Conservation (phyloP, 2,888 invertebrate species). For the Phania funesta region DNA sequence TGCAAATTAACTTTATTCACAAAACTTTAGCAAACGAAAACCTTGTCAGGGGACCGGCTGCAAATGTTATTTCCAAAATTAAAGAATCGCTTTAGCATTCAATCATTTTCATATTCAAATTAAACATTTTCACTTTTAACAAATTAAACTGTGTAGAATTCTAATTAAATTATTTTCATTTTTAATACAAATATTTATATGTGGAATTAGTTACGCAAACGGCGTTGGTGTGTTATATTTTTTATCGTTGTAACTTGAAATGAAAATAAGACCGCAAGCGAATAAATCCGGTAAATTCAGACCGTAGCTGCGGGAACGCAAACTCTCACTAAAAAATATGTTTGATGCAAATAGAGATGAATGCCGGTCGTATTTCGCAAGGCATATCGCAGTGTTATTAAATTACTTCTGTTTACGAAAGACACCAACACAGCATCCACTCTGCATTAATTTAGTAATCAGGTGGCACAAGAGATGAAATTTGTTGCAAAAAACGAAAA, state of each 20-base stretch:
- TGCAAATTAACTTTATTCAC: background rate
- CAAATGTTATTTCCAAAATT: conserved; percentile 4
- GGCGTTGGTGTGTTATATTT: background rate
- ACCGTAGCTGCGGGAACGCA: conserved; percentile 81
- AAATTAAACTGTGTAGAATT: no score
- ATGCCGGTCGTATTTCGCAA: conserved; percentile 58
- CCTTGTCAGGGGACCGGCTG: conserved; percentile 33
- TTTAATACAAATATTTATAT: background rate
- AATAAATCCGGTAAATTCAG: conserved; percentile 76
- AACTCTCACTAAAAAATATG: conserved; percentile 80
- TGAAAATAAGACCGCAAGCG: background rate
- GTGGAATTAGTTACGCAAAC: background rate
- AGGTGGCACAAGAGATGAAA: no score
- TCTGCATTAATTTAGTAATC: no score
- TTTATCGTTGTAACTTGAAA: conserved; percentile 18
- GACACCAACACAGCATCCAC: no score
- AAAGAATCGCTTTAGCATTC: background rate
- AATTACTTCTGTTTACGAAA: no score
- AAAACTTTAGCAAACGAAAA: background rate
- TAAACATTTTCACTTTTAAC: background rate
- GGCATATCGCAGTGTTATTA: background rate
- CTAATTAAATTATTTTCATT: no score
- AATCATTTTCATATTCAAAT: background rate
- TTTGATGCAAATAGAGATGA: conserved; percentile 77
- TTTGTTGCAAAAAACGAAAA: no score